Percentiles rank a stretch among this genome's conserved stretches.
These are phyloP conservation scores for Pteropus rufus DNA, from an alignment of 2,797 vertebrate genomes.

Conservation along the genomic window DNA sequence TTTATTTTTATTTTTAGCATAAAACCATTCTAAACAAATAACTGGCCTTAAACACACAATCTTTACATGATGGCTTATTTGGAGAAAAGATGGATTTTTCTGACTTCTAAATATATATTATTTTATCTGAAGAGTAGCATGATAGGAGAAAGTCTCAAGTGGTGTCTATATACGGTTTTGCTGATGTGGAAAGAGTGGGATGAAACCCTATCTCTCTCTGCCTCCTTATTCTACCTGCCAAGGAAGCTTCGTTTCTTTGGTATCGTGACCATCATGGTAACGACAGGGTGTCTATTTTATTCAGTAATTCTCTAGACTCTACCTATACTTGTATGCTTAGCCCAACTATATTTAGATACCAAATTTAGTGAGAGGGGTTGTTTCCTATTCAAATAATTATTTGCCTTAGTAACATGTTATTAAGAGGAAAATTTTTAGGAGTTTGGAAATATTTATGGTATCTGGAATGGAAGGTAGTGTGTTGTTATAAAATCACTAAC, in stretches of 20 bases:
- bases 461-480: neutral
- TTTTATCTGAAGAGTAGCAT: neutral
- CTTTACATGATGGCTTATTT: neutral
- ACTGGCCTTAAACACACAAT: neutral
- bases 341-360: neutral
- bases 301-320: neutral
- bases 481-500: neutral
- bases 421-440: neutral
- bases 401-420: neutral
- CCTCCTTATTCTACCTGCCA: neutral
- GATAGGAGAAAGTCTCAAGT: neutral
- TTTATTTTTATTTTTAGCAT: neutral
- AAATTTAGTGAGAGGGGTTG: neutral
- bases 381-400: neutral
- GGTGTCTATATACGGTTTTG: neutral
- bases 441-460: neutral
- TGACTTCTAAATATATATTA: neutral
- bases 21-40: neutral
- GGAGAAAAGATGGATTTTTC: neutral
- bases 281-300: neutral
- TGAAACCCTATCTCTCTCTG: neutral
- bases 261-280: neutral
- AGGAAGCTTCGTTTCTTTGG: neutral
- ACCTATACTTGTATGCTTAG: neutral
- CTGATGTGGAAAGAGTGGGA: neutral